Evolutionary conservation across 53 echinoderm and acorn worm species (phyloP).

Genomic region (Paracentrotus lividus): DNA sequence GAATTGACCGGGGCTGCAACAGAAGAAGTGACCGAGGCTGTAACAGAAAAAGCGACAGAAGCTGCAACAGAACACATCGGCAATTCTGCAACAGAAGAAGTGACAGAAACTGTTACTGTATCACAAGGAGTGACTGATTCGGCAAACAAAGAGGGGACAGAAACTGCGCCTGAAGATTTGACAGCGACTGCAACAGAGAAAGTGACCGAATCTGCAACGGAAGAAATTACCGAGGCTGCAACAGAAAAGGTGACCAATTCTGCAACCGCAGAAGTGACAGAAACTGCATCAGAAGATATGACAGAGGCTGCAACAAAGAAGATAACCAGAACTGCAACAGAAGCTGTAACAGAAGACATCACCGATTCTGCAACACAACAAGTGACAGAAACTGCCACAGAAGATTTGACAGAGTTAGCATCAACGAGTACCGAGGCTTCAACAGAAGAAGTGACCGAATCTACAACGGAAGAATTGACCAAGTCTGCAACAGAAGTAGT

Average conservation of each 20-base stretch:
- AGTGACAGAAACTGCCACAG: not conserved
- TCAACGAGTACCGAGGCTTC: not conserved
- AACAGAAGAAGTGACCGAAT: not conserved
- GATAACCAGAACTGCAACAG: not conserved
- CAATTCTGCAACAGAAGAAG: not conserved
- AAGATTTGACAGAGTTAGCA: not conserved
- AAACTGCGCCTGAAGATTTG: too few relatives aligned
- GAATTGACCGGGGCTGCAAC: not conserved
- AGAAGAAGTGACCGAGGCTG: not conserved
- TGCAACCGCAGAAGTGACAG: not conserved
- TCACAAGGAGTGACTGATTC: too few relatives aligned
- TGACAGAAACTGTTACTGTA: not conserved
- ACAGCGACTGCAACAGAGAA: not conserved
- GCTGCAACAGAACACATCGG: not conserved
- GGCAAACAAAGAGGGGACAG: too few relatives aligned
- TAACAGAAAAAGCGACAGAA: not conserved
- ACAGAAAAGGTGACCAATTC: not conserved
- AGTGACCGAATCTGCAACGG: not conserved
- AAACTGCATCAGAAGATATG: not conserved
- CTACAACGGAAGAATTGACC: not conserved
- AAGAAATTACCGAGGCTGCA: too few relatives aligned
- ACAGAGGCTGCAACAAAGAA: not conserved
- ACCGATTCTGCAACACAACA: not conserved
- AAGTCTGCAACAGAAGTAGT: not conserved
- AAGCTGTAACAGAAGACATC: too few relatives aligned